Evolutionary conservation across 2,888 invertebrate genomes (phyloP), one percentile per base, ranked within the genome.

Genomic region (Lepidonotus clava): DNA sequence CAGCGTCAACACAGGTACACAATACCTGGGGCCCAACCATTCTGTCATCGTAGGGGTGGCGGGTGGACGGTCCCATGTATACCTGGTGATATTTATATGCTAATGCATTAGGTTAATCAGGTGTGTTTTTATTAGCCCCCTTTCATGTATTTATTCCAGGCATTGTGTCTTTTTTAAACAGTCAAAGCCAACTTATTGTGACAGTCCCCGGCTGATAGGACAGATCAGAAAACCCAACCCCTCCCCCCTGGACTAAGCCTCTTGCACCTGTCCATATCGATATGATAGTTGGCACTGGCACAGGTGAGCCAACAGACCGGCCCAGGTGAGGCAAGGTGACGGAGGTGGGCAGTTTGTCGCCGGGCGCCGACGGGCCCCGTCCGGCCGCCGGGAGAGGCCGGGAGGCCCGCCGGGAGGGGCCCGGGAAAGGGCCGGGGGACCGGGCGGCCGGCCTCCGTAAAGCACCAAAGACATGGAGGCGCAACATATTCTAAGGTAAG

Each of bases 1-100:
- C 80, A 80, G 32, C 80, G 51, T 80, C 80, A 80, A 80, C 80
- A 46, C 80, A 80, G 80, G 80, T 80, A 51, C 80, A 80, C 80
- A 80, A 80, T 80, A 80, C 80, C 80, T 80, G 80, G 2, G 80
- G 46, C 80, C 5, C 24, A 34, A 11, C 80, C 80, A 71, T 71
- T 71, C 36, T n/a, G 36, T 8, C 1, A 5, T 8, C 34, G 71
- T 34, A 71, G 71, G 71, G 71, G 38, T 71, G 71, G 24, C 38
- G 18, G 38, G 71, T 71, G 14, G 36, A n/a, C n/a, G n/a, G n/a
- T n/a, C n/a, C n/a, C n/a, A n/a, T n/a, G n/a, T n/a, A n/a, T n/a
- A n/a, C n/a, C n/a, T n/a, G n/a, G n/a, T n/a, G n/a, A n/a, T n/a
- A n/a, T n/a, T n/a, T n/a, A n/a, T n/a, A n/a, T n/a, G n/a, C n/a